phyloP scores from a whole-genome alignment of 64 coral and sea anemone genomes.

The Montipora foliosa region DNA sequence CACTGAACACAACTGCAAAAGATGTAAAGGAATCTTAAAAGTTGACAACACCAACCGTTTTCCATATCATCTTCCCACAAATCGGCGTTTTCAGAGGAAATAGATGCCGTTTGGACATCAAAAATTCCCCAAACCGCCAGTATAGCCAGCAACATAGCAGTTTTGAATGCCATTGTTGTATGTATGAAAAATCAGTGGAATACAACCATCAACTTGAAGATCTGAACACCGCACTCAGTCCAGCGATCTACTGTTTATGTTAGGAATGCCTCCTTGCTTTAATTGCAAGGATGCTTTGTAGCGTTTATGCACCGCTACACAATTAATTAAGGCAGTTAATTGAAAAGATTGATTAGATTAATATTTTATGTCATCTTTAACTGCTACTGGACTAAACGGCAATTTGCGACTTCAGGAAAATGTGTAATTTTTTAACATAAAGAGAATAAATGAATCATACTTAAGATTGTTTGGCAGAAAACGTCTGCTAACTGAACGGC shows the following conservation, averaged over 20 bases:
- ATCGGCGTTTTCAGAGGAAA: not conserved
- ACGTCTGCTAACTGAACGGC: not conserved
- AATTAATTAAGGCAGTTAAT: not conserved
- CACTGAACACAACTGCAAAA: too few relatives aligned
- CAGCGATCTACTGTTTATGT: not conserved
- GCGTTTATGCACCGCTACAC: not conserved
- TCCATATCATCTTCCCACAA: not conserved
- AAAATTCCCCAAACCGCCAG: conserved; percentile 6
- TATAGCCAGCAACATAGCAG: not conserved
- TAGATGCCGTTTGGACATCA: conserved; percentile 1
- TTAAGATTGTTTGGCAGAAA: not conserved
- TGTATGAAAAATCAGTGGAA: too few relatives aligned
- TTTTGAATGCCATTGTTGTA: not conserved
- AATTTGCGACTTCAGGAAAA: conserved; percentile 5
- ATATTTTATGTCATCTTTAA: conserved; percentile 4
- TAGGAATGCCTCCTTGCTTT: not conserved
- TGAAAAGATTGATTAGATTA: conserved; percentile 2
- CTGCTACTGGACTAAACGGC: not conserved
- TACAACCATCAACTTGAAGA: too few relatives aligned
- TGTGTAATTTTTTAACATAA: not conserved
- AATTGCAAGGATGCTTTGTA: not conserved
- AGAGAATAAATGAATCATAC: not conserved
- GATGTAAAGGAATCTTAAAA: not conserved
- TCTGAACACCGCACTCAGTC: too few relatives aligned
- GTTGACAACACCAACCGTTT: not conserved